A percentile compares a stretch with the other conserved stretches of the same genome.
Evolutionary conservation across 2,888 invertebrate genomes (phyloP).

Genomic region (Philereme vetulata): DNA sequence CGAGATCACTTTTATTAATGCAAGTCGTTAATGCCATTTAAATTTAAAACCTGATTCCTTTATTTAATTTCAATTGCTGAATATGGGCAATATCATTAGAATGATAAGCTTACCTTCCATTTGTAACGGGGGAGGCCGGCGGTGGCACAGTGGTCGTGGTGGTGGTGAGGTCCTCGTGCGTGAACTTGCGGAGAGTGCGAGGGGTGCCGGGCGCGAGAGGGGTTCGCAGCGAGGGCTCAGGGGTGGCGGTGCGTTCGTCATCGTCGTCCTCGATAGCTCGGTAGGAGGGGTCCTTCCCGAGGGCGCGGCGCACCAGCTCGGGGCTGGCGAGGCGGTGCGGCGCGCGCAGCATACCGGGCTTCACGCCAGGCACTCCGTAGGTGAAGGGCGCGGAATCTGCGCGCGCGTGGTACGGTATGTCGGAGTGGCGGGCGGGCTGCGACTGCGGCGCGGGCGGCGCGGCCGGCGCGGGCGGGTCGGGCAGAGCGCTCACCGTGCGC

Average conservation of each 20-base stretch:
- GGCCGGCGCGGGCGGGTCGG: slow-evolving; percentile 75
- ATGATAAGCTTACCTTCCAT: slow-evolving; percentile 64
- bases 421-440: slow-evolving; percentile 75
- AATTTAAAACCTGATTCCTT: slow-evolving; percentile 29
- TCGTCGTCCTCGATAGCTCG: slow-evolving; percentile 71
- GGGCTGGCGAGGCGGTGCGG: slow-evolving; percentile 92
- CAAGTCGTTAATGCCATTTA: slow-evolving; percentile 35
- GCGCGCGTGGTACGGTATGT: slow-evolving; percentile 96
- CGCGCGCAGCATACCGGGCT: slow-evolving; percentile 86
- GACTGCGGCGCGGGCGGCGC: slow-evolving; percentile 66
- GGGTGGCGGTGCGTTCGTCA: slow-evolving; percentile 69
- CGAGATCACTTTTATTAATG: slow-evolving; percentile 48
- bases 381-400: slow-evolving; percentile 95
- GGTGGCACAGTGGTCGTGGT: slow-evolving; percentile 56
- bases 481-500: slow-evolving; percentile 93
- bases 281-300: slow-evolving; percentile 70
- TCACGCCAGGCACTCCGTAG: slow-evolving; percentile 88
- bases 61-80: slow-evolving; percentile 23
- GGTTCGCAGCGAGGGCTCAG: slow-evolving; percentile 57
- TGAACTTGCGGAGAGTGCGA: slow-evolving; percentile 65
- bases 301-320: slow-evolving; percentile 91
- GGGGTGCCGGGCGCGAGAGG: slow-evolving; percentile 59
- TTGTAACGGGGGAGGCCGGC: slow-evolving; percentile 58
- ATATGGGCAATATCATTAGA: neutral
- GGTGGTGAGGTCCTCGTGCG: slow-evolving; percentile 71